phyloP scores from a whole-genome alignment of 2,797 vertebrate species.

The Paratrypauchen microcephalus region DNA sequence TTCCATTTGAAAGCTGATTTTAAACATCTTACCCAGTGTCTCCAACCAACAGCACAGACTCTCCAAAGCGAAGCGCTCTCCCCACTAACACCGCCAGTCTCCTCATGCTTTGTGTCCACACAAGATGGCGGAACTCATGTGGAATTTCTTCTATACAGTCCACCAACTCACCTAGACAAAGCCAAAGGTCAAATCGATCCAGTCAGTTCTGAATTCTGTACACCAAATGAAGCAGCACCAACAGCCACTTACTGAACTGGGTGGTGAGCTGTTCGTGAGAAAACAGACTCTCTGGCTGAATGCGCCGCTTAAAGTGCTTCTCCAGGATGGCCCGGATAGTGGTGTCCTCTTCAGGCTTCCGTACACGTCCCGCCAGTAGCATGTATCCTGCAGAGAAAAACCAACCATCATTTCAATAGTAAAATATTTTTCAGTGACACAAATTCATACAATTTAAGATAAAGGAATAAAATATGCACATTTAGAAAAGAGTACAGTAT shows the following conservation, averaged over 20 bases:
- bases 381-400: constrained; percentile 82
- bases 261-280: constrained; percentile 83
- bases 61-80: constrained; percentile 88
- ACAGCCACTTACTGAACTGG: constrained; percentile 84
- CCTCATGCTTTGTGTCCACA: constrained; percentile 90
- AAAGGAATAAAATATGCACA: neutral
- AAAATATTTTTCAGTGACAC: neutral
- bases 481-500: neutral
- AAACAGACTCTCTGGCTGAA: constrained; percentile 85
- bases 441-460: neutral
- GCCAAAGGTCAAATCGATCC: neutral
- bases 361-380: constrained; percentile 92
- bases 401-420: neutral
- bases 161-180: constrained; percentile 64
- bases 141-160: constrained; percentile 78
- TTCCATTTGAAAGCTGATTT: neutral
- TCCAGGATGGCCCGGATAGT: constrained; percentile 86
- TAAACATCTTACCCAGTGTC: constrained; percentile 87
- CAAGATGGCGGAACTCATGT: constrained; percentile 86
- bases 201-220: neutral
- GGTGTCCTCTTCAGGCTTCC: constrained; percentile 88
- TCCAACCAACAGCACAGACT: constrained; percentile 93
- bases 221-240: neutral
- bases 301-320: constrained; percentile 91
- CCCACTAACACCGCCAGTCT: constrained; percentile 88